Conservation (phyloP, 2,797 vertebrate genomes). For the Nyctalus aviator region DNA sequence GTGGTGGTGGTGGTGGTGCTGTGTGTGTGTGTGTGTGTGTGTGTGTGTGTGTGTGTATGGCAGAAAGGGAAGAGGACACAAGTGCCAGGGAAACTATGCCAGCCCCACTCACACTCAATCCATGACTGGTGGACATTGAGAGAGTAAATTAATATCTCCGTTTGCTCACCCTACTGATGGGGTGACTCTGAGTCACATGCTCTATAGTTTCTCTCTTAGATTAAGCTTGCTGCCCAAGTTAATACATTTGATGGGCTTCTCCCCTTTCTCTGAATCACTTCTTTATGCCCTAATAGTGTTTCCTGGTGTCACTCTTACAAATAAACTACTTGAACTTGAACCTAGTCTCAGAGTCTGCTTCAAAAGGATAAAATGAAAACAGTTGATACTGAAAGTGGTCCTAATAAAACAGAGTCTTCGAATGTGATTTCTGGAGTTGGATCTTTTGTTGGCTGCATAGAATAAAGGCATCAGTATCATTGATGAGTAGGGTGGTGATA, state of each 20-base stretch:
- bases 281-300: neutral
- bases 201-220: neutral
- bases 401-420: neutral
- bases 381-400: neutral
- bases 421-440: neutral
- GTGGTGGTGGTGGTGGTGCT: no score
- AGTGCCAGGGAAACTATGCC: neutral
- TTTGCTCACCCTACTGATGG: neutral
- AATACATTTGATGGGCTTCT: neutral
- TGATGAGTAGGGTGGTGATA: neutral
- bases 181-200: neutral
- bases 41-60: neutral
- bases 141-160: neutral
- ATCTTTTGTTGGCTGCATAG: neutral
- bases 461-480: neutral
- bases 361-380: neutral
- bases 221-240: neutral
- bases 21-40: neutral
- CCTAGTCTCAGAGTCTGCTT: neutral
- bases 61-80: neutral
- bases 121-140: neutral
- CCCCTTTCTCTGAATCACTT: neutral
- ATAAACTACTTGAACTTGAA: neutral
- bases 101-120: neutral
- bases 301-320: neutral